Evolutionary conservation across 2,797 vertebrate species (phyloP).

Genomic region (Tenualosa thibaudeaui): DNA sequence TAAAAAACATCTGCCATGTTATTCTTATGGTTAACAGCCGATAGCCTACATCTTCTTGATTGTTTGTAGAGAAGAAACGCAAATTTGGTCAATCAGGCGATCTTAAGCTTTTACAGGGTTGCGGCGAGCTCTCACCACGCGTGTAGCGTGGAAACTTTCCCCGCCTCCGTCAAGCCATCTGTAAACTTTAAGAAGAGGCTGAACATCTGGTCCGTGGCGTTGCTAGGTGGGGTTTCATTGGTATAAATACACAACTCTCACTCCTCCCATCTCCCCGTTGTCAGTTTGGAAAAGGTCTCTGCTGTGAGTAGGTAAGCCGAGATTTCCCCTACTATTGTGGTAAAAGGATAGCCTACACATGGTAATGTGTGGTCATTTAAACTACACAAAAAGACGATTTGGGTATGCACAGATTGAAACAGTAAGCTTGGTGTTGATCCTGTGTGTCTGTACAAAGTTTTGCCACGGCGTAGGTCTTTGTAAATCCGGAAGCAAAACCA

Average conservation of each 20-base stretch:
- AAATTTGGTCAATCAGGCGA: too few species aligned
- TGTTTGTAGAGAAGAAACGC: too few species aligned
- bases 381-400: background rate
- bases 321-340: background rate
- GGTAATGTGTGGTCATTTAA: background rate
- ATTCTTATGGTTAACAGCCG: too few species aligned
- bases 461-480: background rate
- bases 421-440: background rate
- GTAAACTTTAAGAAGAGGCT: background rate
- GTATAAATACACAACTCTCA: background rate
- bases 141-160: background rate
- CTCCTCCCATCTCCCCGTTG: background rate
- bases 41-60: too few species aligned
- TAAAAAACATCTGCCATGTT: too few species aligned
- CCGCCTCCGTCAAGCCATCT: background rate
- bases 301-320: slow-evolving; percentile 12
- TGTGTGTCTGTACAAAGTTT: background rate
- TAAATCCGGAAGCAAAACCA: background rate
- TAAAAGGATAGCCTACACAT: background rate
- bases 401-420: background rate
- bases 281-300: background rate
- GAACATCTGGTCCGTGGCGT: slow-evolving; percentile 5
- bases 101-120: too few species aligned
- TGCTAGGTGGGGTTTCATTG: slow-evolving; percentile 20
- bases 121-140: background rate